A percentile compares a stretch with the other conserved stretches of the same genome.
phyloP scores from a whole-genome alignment of 2,797 vertebrate species.

The Oreortyx pictus region DNA sequence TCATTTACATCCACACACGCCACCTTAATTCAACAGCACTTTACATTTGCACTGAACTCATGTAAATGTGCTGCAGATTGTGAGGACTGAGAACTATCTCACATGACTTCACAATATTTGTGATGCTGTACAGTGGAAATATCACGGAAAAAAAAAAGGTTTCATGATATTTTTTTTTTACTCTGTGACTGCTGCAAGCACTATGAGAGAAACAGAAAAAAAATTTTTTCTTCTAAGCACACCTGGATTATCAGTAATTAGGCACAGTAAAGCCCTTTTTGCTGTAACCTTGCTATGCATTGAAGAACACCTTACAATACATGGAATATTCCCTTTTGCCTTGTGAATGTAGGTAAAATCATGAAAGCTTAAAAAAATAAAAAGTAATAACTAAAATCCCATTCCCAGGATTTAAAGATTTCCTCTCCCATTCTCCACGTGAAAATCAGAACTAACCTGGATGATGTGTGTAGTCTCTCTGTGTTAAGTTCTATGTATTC shows the following conservation, averaged over 20 bases:
- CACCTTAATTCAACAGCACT: neutral
- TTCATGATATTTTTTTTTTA: neutral
- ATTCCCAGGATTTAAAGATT: neutral
- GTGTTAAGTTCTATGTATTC: neutral
- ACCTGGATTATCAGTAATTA: neutral
- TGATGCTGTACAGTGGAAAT: neutral
- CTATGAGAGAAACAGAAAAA: neutral
- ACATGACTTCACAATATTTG: neutral
- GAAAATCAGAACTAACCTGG: slow-evolving; percentile 37
- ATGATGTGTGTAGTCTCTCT: neutral
- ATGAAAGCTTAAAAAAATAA: neutral
- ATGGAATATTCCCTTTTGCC: neutral
- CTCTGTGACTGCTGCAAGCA: neutral
- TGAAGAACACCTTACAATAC: neutral
- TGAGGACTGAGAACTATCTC: neutral
- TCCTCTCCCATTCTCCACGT: neutral
- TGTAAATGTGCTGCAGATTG: neutral
- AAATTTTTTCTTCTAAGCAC: neutral
- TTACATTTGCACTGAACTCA: neutral
- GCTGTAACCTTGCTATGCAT: neutral
- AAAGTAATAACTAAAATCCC: neutral
- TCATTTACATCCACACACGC: neutral
- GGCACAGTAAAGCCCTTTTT: neutral
- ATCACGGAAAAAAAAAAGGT: neutral
- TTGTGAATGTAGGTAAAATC: neutral